Base-by-base conservation (phyloP, 2,113 vertebrate species). In the Anhinga rufa region DNA sequence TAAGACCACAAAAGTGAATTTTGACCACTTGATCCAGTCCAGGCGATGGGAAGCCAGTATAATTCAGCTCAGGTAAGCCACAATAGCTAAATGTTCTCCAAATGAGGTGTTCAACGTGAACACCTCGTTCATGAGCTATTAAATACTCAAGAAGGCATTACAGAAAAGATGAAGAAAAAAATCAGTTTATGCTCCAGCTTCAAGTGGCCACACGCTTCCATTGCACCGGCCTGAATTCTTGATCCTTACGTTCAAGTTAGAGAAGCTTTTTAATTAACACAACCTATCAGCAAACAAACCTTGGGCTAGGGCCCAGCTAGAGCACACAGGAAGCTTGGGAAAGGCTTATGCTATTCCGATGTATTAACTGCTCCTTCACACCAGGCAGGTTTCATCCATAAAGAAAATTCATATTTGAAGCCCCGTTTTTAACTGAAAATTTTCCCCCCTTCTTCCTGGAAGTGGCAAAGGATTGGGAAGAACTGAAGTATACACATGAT, bases 1-100 rank as follows among this genome's bases (percentile, higher is more conserved):
- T 0, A 7, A 48, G n/a, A 24, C 28, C 42, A 36, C 10, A 3
- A 0, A 25, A 42, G 48, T 7, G 32, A 49, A 83, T 81, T 65
- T 5, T 44, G 49, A 49, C 80, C 62, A 10, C 65, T 52, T 12
- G 40, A 17, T n/a, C 71, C 61, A n/a, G 22, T 17, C 36, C 55
- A 40, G 19, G 19, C 7, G 34, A 64, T 6, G 15, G 40, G 69
- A 84, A 22, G 5, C 7, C 58, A 21, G 3, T 11, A 20, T 32
- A 54, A n/a, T 2, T 21, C 46, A 70, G 14, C 40, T 55, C 29
- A 42, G 12, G 6, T 5, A 42, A 76, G 40, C 7, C 49, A 22
- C 52, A 49, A 13, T 4, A 88, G 34, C 38, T n/a, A n/a, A n/a
- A n/a, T n/a, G n/a, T n/a, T n/a, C n/a, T n/a, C n/a, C n/a, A n/a